Percentiles rank a stretch among this genome's conserved stretches.
Conservation (phyloP, 2,113 vertebrate genomes). For the Corythoichthys haematopterus region DNA sequence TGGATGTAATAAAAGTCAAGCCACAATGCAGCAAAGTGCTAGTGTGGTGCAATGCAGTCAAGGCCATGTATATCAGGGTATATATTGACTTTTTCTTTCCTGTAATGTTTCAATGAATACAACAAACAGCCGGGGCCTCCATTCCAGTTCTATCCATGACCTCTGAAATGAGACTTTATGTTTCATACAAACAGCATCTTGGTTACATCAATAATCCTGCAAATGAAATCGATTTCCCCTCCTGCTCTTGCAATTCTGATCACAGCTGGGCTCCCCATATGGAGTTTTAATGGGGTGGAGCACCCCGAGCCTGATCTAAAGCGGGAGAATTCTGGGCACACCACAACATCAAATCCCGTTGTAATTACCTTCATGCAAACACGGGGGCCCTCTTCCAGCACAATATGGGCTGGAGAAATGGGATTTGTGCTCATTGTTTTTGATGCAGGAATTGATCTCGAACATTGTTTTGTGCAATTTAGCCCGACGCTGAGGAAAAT, state of each 20-base stretch:
- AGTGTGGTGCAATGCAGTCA: conserved; percentile 58
- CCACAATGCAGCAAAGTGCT: conserved; percentile 15
- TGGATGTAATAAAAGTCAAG: conserved; percentile 13
- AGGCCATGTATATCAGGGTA: conserved; percentile 34
- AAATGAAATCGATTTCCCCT: conserved; percentile 80
- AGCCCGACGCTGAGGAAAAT: conserved; percentile 61
- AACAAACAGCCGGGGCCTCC: conserved; percentile 66
- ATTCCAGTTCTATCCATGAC: conserved; percentile 72
- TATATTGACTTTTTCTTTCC: conserved; percentile 64
- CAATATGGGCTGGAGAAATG: conserved; percentile 72
- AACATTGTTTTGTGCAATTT: conserved; percentile 71
- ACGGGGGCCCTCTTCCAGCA: conserved; percentile 60
- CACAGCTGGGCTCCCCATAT: conserved; percentile 80
- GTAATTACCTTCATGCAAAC: conserved; percentile 79
- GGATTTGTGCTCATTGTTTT: conserved; percentile 68
- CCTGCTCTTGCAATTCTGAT: conserved; percentile 76
- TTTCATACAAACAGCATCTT: conserved; percentile 75
- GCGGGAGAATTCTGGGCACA: conserved; percentile 75
- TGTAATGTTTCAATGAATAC: conserved; percentile 69
- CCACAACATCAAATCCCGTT: conserved; percentile 78
- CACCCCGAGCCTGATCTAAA: conserved; percentile 71
- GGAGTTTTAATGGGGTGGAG: conserved; percentile 74
- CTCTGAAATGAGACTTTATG: conserved; percentile 78
- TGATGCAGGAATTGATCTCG: conserved; percentile 66
- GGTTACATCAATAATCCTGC: conserved; percentile 78